Percentiles rank a stretch among this genome's conserved stretches.
Evolutionary conservation across 2,797 vertebrate genomes (phyloP).

Genomic region (Gephyroberyx darwinii): DNA sequence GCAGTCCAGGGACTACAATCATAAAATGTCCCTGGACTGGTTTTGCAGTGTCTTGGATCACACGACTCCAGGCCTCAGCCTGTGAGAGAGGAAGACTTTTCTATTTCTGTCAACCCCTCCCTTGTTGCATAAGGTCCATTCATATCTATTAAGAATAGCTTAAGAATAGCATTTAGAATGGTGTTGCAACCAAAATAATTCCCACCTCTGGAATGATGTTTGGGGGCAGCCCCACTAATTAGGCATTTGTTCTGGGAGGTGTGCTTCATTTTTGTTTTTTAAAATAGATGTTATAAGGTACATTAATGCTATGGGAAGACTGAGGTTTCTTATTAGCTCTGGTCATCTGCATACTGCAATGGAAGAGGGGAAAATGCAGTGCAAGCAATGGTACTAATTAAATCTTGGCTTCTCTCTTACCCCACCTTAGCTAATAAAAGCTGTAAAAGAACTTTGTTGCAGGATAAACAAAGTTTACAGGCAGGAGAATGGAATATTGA

Average conservation of each 20-base stretch:
- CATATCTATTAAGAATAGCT: slow-evolving; percentile 20
- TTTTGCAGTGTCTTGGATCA: slow-evolving; percentile 51
- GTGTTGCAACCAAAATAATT: not conserved
- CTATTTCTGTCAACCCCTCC: slow-evolving; percentile 7
- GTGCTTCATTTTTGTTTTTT: not conserved
- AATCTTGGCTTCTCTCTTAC: slow-evolving; percentile 13
- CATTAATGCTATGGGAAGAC: slow-evolving; percentile 19
- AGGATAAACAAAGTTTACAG: slow-evolving; percentile 14
- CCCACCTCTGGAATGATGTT: not conserved
- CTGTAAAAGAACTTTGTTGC: not conserved
- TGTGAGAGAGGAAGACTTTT: slow-evolving; percentile 22
- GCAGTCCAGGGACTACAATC: slow-evolving; percentile 56
- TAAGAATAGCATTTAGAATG: slow-evolving; percentile 20
- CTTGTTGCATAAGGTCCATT: slow-evolving; percentile 1
- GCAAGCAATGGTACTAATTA: slow-evolving; percentile 28
- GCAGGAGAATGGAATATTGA: not conserved
- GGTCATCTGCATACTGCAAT: not conserved
- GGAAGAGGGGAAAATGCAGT: not conserved
- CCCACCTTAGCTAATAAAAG: slow-evolving; percentile 6
- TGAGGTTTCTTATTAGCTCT: slow-evolving; percentile 28
- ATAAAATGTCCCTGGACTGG: slow-evolving; percentile 57
- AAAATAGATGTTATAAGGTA: slow-evolving; percentile 2
- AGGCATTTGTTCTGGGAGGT: not conserved
- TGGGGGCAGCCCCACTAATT: not conserved
- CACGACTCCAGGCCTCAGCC: slow-evolving; percentile 40